phyloP scores from a whole-genome alignment of 2,113 vertebrate species.

The Prietella phreatophila region DNA sequence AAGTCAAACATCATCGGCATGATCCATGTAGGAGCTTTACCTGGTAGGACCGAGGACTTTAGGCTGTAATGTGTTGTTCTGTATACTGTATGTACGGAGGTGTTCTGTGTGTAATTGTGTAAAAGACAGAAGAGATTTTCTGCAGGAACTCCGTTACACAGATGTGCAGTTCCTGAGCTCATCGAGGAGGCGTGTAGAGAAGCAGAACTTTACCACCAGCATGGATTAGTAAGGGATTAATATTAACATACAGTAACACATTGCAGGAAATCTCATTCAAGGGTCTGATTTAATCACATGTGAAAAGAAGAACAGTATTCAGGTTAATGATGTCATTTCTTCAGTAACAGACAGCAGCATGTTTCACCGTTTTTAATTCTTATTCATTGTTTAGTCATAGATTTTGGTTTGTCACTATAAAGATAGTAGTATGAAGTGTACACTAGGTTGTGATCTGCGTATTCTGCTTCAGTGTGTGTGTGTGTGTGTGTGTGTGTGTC shows the following conservation, averaged over 20 bases:
- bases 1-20: constrained; percentile 78
- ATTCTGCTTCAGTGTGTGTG: neutral
- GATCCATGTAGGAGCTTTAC: constrained; percentile 81
- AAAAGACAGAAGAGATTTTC: neutral
- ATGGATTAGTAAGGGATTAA: constrained; percentile 73
- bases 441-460: neutral
- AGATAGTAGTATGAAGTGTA: neutral
- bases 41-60: constrained; percentile 66
- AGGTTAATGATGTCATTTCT: neutral
- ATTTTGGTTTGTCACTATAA: neutral
- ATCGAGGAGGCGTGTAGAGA: constrained; percentile 76
- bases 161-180: constrained; percentile 72
- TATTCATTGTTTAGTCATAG: neutral
- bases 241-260: neutral
- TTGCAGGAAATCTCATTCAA: neutral
- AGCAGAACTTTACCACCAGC: constrained; percentile 76
- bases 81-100: neutral
- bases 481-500: constrained; percentile 12
- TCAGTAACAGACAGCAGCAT: neutral
- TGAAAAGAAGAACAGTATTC: neutral
- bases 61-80: neutral
- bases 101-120: neutral
- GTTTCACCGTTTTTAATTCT: neutral
- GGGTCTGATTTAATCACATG: neutral
- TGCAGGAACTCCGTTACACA: constrained; percentile 76